Percentiles rank a stretch among this genome's conserved stretches.
Conservation (phyloP, 2,888 invertebrate species). For the Sipunculus nudus region DNA sequence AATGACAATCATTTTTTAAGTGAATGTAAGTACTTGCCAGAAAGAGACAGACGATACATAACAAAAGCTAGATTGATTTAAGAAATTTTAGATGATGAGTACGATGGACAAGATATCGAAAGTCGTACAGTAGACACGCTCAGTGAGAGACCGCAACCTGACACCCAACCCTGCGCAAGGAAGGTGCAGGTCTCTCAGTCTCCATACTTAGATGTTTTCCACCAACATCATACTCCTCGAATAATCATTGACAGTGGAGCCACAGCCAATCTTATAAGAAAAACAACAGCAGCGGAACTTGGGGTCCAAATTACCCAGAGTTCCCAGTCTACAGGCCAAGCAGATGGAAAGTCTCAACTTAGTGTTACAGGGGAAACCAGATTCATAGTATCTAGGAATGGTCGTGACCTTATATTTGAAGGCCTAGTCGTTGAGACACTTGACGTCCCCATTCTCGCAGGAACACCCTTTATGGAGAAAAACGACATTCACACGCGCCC, state of each 20-base stretch:
- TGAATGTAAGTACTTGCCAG: constrained; percentile 14
- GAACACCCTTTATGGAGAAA: constrained; percentile 3
- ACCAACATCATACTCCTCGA: constrained; percentile 1
- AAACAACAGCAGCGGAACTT: background rate
- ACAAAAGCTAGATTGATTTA: constrained; percentile 5
- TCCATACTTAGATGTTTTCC: background rate
- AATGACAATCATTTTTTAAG: constrained; percentile 10
- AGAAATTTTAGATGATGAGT: too few relatives aligned
- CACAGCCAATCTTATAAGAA: constrained; percentile 10
- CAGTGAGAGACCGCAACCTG: too few relatives aligned
- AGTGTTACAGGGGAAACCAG: too few relatives aligned
- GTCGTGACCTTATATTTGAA: too few relatives aligned
- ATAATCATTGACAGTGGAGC: constrained; percentile 17
- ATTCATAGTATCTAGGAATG: too few relatives aligned
- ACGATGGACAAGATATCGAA: too few relatives aligned
- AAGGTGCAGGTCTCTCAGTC: background rate
- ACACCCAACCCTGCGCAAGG: background rate
- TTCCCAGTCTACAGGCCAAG: constrained; percentile 15
- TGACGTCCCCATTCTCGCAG: constrained; percentile 11
- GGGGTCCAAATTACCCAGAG: constrained; percentile 1
- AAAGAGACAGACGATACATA: constrained; percentile 4
- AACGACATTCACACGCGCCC: constrained; percentile 8
- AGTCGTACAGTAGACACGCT: too few relatives aligned
- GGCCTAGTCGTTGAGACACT: constrained; percentile 8
- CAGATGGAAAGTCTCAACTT: constrained; percentile 16